Evolutionary conservation across 2,797 vertebrate genomes (phyloP).

Genomic region (Nothura maculosa): DNA sequence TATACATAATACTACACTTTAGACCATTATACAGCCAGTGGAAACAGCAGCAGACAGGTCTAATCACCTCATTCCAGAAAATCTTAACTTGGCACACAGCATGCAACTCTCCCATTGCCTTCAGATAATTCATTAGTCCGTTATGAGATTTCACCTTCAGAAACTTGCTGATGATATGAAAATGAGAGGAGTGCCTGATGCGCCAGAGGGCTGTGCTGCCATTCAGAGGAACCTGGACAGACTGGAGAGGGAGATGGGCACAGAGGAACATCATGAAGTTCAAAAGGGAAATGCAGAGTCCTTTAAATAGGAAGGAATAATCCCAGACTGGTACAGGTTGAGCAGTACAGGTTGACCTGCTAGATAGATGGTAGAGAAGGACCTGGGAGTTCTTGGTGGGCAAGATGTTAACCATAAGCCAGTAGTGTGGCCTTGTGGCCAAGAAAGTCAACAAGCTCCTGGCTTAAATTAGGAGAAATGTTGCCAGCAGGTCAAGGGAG

Average conservation of each 20-base stretch:
- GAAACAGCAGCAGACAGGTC: background rate
- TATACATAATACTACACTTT: background rate
- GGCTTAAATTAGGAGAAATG: background rate
- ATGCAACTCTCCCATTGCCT: constrained; percentile 9
- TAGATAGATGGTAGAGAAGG: background rate
- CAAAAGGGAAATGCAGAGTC: too few species aligned
- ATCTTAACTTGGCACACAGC: background rate
- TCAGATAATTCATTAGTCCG: background rate
- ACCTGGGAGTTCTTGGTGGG: background rate
- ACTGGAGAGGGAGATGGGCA: background rate
- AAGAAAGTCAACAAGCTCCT: background rate
- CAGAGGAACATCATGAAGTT: background rate
- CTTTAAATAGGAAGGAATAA: background rate
- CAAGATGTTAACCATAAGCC: background rate
- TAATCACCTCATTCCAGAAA: background rate
- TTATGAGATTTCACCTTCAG: background rate
- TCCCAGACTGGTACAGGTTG: too few species aligned
- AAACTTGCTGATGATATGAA: background rate
- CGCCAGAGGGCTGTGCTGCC: background rate
- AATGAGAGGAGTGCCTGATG: background rate
- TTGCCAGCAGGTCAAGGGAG: background rate
- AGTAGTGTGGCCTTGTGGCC: background rate
- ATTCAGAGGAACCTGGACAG: background rate
- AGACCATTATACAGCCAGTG: background rate
- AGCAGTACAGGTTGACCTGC: background rate